These are phyloP conservation scores for Chamaea fasciata DNA, from an alignment of 2,113 vertebrate species.

Conservation along the genomic window DNA sequence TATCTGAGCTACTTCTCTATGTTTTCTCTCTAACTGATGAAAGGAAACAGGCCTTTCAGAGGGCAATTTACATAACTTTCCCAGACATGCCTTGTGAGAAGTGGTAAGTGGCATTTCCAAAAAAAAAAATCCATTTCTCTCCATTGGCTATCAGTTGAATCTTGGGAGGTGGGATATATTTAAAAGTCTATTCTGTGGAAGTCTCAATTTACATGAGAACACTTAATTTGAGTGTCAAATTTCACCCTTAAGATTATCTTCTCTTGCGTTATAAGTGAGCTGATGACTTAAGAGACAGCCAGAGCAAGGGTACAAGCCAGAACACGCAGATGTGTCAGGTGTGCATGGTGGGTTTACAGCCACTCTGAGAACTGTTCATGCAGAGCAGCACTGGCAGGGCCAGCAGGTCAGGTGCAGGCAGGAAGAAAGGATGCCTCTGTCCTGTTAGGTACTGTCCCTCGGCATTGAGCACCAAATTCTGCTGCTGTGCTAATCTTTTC, in stretches of 20 bases:
- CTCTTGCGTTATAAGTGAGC: background rate
- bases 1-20: background rate
- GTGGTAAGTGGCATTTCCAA: background rate
- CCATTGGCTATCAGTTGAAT: background rate
- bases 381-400: background rate
- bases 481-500: background rate
- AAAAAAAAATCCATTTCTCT: background rate
- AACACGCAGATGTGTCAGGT: background rate
- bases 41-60: background rate
- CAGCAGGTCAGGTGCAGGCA: rapidly evolving
- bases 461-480: background rate
- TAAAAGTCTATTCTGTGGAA: background rate
- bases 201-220: background rate
- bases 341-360: rapidly evolving
- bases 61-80: background rate
- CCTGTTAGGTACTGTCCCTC: background rate
- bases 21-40: background rate
- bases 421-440: background rate
- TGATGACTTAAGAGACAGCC: background rate
- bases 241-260: background rate
- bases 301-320: background rate
- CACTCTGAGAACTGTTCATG: background rate
- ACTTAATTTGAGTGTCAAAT: background rate
- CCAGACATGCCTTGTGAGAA: background rate
- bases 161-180: background rate